Percentiles rank a stretch among this genome's conserved stretches.
These are phyloP conservation scores for Hyposoter didymator DNA, from an alignment of 2,888 invertebrate species.

Conservation along the genomic window DNA sequence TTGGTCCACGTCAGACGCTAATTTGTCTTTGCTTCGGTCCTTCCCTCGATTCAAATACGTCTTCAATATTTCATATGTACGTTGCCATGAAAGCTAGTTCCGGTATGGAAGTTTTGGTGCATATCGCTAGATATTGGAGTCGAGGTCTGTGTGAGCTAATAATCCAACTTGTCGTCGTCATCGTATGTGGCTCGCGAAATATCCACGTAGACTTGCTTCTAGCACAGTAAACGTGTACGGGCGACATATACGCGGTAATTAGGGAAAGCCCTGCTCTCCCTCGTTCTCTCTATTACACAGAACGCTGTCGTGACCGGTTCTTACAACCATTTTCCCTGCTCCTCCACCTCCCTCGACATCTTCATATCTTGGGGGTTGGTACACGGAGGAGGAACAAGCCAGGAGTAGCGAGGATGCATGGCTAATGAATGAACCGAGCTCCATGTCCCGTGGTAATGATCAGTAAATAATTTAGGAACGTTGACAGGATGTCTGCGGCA, in stretches of 20 bases:
- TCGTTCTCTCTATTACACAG: constrained; percentile 18
- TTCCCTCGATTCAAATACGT: constrained; percentile 18
- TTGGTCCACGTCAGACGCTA: constrained; percentile 32
- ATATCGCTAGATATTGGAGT: not conserved
- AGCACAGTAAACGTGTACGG: constrained; percentile 45
- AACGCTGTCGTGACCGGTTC: constrained; percentile 1
- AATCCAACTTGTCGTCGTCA: constrained; percentile 34
- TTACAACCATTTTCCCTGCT: constrained; percentile 26
- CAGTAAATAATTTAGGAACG: not conserved
- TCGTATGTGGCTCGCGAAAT: constrained; percentile 44
- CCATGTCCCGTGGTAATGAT: not conserved
- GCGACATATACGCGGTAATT: constrained; percentile 53
- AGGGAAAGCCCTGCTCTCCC: constrained; percentile 58
- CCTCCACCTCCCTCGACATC: constrained; percentile 6
- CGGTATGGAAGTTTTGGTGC: constrained; percentile 6
- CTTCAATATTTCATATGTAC: not conserved
- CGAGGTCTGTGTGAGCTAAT: constrained; percentile 10
- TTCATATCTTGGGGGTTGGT: constrained; percentile 68
- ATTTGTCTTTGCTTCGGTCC: constrained; percentile 14
- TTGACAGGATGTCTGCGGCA: not conserved
- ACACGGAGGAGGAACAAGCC: constrained; percentile 75
- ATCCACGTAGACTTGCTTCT: constrained; percentile 47
- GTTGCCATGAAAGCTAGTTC: not conserved
- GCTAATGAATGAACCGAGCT: not conserved
- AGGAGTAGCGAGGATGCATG: constrained; percentile 50